Conservation (phyloP, 1,140 invertebrate species). For the Zophobas atratus region DNA sequence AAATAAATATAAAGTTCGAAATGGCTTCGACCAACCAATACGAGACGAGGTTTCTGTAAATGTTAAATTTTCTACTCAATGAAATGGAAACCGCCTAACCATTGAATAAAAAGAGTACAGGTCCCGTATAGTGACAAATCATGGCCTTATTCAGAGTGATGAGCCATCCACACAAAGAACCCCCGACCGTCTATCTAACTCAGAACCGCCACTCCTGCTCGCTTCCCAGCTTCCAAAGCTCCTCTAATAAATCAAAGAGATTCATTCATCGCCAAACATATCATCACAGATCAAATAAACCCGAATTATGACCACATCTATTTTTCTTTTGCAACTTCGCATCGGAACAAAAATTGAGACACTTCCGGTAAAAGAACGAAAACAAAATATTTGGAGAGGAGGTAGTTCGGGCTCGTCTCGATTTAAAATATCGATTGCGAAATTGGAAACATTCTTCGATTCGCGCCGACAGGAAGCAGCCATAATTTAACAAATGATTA, state of each 20-base stretch:
- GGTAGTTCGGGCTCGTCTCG: not conserved
- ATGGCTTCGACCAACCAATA: too few relatives aligned
- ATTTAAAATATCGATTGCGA: slow-evolving; percentile 22
- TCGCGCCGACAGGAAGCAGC: not conserved
- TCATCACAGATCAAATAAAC: slow-evolving; percentile 12
- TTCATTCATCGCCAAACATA: slow-evolving; percentile 25
- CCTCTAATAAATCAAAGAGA: slow-evolving; percentile 31
- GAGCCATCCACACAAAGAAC: slow-evolving; percentile 21
- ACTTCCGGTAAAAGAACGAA: not conserved
- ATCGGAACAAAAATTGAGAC: too few relatives aligned
- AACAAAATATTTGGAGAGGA: too few relatives aligned
- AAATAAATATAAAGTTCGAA: too few relatives aligned
- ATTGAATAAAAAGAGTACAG: too few relatives aligned
- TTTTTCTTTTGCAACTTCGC: not conserved
- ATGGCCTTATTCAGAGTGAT: slow-evolving; percentile 18
- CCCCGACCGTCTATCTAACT: slow-evolving; percentile 15
- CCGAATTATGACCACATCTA: not conserved
- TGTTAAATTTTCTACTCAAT: too few relatives aligned
- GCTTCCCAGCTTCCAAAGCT: not conserved
- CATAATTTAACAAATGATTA: slow-evolving; percentile 28
- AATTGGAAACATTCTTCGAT: slow-evolving; percentile 16
- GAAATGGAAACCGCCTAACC: too few relatives aligned
- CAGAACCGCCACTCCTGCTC: not conserved
- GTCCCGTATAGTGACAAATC: slow-evolving; percentile 6
- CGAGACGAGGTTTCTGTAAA: too few relatives aligned